Evolutionary conservation across 2,113 vertebrate genomes (phyloP).

Genomic region (Lampris incognitus): DNA sequence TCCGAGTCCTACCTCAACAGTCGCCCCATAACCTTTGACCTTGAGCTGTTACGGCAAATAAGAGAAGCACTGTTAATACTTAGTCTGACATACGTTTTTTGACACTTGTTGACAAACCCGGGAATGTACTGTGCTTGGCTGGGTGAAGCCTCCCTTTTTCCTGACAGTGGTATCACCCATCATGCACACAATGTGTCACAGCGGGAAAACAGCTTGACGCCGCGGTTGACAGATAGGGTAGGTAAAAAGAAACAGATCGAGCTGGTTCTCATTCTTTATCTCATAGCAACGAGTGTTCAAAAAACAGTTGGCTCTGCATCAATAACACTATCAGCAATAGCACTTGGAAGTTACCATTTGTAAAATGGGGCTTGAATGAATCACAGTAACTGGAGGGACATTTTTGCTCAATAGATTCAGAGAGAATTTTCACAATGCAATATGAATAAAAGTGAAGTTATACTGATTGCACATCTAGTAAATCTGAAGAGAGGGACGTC

Average conservation of each 20-base stretch:
- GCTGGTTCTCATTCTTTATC: constrained; percentile 21
- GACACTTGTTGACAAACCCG: constrained; percentile 39
- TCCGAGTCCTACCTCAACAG: constrained; percentile 1
- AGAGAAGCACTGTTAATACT: constrained; percentile 17
- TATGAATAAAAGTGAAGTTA: too few relatives aligned
- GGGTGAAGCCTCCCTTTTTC: constrained; percentile 12
- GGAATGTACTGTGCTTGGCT: constrained; percentile 47
- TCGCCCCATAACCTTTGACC: constrained; percentile 35
- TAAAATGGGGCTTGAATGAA: neutral
- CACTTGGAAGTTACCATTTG: neutral
- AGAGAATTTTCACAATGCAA: too few relatives aligned
- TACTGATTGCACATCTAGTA: too few relatives aligned
- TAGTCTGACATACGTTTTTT: neutral
- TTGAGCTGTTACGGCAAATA: constrained; percentile 14
- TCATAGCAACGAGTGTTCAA: neutral
- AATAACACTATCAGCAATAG: neutral
- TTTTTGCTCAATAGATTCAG: too few relatives aligned
- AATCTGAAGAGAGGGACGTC: too few relatives aligned
- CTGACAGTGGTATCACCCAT: constrained; percentile 31
- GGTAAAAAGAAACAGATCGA: constrained; percentile 57
- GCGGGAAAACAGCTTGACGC: constrained; percentile 51
- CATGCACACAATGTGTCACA: constrained; percentile 40
- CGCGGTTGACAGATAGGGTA: constrained; percentile 47
- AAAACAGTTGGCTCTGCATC: neutral
- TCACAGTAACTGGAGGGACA: too few relatives aligned